phyloP scores from a whole-genome alignment of 2,888 invertebrate species.

The Cactoblastis cactorum region DNA sequence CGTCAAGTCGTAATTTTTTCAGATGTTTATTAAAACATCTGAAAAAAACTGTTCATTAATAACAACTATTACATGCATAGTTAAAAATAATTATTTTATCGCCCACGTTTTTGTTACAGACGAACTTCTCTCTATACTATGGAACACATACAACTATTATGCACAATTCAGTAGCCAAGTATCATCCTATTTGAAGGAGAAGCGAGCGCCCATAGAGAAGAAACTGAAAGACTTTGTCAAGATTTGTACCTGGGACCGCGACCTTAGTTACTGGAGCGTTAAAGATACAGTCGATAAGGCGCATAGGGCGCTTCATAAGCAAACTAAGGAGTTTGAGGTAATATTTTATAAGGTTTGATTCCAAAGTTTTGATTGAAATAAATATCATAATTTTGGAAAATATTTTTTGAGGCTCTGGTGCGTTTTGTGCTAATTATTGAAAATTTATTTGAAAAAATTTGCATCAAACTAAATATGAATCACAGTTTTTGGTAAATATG shows the following conservation, averaged over 20 bases:
- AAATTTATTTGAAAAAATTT: no score
- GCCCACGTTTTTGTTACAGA: slow-evolving; percentile 44
- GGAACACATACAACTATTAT: slow-evolving; percentile 92
- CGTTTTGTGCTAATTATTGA: no score
- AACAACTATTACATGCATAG: no score
- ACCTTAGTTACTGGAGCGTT: slow-evolving; percentile 95
- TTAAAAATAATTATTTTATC: neutral
- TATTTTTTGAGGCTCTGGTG: no score
- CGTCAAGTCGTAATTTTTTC: no score
- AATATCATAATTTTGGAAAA: no score
- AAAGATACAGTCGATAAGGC: slow-evolving; percentile 93
- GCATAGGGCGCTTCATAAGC: slow-evolving; percentile 92
- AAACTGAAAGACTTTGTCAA: slow-evolving; percentile 95
- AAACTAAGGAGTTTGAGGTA: slow-evolving; percentile 90
- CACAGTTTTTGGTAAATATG: no score
- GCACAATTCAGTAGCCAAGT: slow-evolving; percentile 86
- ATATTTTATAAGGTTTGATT: slow-evolving; percentile 17
- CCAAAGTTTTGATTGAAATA: no score
- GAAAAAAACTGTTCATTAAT: no score
- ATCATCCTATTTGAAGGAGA: slow-evolving; percentile 80
- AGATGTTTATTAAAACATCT: no score
- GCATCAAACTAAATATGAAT: no score
- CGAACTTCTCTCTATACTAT: slow-evolving; percentile 83
- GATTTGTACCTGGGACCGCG: slow-evolving; percentile 96
- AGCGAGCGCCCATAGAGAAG: slow-evolving; percentile 92